phyloP scores from a whole-genome alignment of 2,113 vertebrate genomes.

The Zosterops japonicus region DNA sequence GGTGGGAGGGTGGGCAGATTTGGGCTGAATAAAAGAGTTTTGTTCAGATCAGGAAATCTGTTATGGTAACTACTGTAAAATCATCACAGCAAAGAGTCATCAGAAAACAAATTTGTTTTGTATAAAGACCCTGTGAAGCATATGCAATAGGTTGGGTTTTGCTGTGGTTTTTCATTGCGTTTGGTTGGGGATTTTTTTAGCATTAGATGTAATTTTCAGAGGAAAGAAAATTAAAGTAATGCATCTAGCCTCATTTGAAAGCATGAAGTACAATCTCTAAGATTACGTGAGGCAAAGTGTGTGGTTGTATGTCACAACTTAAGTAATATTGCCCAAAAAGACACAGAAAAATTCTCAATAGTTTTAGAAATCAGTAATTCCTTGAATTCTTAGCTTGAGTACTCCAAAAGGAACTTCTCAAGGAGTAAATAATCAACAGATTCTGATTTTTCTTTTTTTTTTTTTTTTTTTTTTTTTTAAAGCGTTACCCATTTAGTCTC shows the following conservation, averaged over 20 bases:
- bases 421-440: background rate
- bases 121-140: background rate
- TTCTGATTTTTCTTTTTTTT: background rate
- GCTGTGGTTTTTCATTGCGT: accelerated
- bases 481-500: background rate
- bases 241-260: background rate
- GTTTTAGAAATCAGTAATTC: background rate
- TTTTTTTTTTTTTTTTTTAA: background rate
- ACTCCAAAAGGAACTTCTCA: background rate
- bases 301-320: background rate
- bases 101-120: background rate
- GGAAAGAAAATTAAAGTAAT: background rate
- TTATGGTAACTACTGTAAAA: background rate
- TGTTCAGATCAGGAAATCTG: conserved; percentile 6
- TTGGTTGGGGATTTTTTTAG: background rate
- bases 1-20: background rate
- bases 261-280: background rate
- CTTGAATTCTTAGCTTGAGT: background rate
- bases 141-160: background rate
- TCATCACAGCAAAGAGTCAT: background rate
- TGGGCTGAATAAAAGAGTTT: background rate
- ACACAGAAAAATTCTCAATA: background rate
- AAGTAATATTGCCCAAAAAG: background rate
- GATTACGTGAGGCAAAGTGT: background rate
- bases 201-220: background rate